Evolutionary conservation across 2,113 vertebrate genomes (phyloP).

Genomic region (Aplodontia rufa): DNA sequence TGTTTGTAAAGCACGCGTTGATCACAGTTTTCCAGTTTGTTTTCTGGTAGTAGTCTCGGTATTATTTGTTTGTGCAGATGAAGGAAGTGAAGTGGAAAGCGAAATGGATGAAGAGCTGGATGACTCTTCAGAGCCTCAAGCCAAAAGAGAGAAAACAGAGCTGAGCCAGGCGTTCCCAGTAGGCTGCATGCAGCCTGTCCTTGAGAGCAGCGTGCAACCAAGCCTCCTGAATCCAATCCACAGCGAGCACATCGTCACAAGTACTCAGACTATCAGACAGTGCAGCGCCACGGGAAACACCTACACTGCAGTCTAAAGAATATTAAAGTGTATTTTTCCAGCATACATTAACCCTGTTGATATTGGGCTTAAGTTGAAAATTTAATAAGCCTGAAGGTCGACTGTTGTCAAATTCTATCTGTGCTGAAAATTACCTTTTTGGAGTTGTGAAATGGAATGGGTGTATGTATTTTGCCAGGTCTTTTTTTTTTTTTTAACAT

Average conservation of each 20-base stretch:
- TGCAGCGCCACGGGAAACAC: constrained; percentile 90
- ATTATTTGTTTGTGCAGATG: constrained; percentile 86
- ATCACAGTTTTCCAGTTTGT: not conserved
- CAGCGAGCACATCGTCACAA: constrained; percentile 88
- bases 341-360: constrained; percentile 79
- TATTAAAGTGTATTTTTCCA: constrained; percentile 74
- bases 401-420: constrained; percentile 87
- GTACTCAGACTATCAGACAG: constrained; percentile 88
- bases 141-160: constrained; percentile 89
- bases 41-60: constrained; percentile 62
- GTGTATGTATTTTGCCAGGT: constrained; percentile 86
- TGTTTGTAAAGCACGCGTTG: not conserved
- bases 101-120: constrained; percentile 90
- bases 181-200: constrained; percentile 87
- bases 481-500: constrained; percentile 74
- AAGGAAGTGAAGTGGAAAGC: constrained; percentile 90
- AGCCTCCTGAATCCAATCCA: constrained; percentile 88
- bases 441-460: constrained; percentile 86
- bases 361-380: constrained; percentile 81
- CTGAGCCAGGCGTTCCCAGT: constrained; percentile 86
- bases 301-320: constrained; percentile 88
- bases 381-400: constrained; percentile 81
- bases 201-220: constrained; percentile 86
- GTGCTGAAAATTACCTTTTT: constrained; percentile 86
- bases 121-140: constrained; percentile 88